A percentile compares a stretch with the other conserved stretches of the same genome.
These are phyloP conservation scores for Siniperca chuatsi DNA, from an alignment of 2,113 vertebrate genomes.

Conservation along the genomic window DNA sequence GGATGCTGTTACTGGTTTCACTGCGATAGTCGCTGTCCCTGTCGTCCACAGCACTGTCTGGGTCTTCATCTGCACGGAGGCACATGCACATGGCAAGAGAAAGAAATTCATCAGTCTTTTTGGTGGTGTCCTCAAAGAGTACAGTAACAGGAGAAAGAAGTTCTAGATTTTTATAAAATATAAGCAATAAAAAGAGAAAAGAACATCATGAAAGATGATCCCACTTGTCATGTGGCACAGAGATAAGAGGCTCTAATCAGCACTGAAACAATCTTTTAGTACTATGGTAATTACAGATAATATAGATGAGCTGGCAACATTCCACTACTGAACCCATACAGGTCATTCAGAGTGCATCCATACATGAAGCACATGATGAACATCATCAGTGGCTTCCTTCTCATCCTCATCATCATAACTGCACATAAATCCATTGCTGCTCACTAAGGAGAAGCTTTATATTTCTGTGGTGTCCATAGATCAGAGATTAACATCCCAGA, in stretches of 20 bases:
- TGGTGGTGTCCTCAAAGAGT: background rate
- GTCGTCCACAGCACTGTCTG: slow-evolving; percentile 95
- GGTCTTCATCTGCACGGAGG: slow-evolving; percentile 89
- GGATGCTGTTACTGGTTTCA: slow-evolving; percentile 98
- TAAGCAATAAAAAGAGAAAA: background rate
- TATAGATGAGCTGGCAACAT: slow-evolving; percentile 38
- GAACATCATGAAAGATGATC: slow-evolving; percentile 12
- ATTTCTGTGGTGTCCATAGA: slow-evolving; percentile 56
- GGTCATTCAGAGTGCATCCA: slow-evolving; percentile 57
- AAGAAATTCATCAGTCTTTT: background rate
- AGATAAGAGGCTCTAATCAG: slow-evolving; percentile 44
- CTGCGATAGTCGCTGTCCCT: slow-evolving; percentile 98
- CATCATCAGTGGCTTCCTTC: slow-evolving; percentile 1
- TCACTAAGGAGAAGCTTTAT: slow-evolving; percentile 35
- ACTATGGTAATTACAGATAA: slow-evolving; percentile 50
- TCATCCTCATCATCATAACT: slow-evolving; percentile 43
- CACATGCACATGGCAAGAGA: background rate
- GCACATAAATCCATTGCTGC: slow-evolving; percentile 44
- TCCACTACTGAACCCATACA: slow-evolving; percentile 17
- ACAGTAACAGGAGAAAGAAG: background rate
- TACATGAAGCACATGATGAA: slow-evolving; percentile 49
- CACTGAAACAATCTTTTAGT: slow-evolving; percentile 38
- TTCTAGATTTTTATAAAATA: background rate
- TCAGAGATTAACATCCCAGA: slow-evolving; percentile 53
- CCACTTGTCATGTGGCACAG: slow-evolving; percentile 25